phyloP scores from a whole-genome alignment of 1,140 invertebrate genomes.

The Leptopilina clavipes region DNA sequence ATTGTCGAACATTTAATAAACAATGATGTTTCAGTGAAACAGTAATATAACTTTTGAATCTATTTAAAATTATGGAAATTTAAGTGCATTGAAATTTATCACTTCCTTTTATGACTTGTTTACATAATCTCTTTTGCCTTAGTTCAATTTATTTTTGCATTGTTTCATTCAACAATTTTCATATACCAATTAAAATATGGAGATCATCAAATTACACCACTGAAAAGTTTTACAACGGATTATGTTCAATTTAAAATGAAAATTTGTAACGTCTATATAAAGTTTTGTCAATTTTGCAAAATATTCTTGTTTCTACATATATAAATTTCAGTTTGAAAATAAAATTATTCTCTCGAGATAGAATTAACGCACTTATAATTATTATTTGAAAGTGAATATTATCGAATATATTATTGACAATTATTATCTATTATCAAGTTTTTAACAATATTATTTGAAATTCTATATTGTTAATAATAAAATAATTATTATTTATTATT shows the following conservation, averaged over 20 bases:
- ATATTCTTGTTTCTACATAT: neutral
- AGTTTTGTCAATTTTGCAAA: neutral
- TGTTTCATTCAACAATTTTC: neutral
- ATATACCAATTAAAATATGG: constrained; percentile 22
- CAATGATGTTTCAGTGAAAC: neutral
- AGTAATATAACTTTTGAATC: neutral
- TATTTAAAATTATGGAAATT: neutral
- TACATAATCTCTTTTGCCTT: neutral
- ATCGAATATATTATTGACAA: no score
- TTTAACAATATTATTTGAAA: no score
- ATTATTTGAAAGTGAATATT: no score
- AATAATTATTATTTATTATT: no score
- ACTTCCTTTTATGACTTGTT: constrained; percentile 4
- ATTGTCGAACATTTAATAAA: neutral
- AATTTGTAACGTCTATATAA: no score
- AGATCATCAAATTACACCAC: neutral
- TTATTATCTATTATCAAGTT: no score
- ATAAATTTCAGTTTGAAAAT: no score
- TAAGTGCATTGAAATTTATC: neutral
- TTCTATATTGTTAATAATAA: no score
- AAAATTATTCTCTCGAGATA: no score
- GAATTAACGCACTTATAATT: no score
- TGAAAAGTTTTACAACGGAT: neutral
- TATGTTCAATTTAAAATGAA: neutral
- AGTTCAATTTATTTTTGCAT: constrained; percentile 3